Base-by-base conservation (phyloP, 2,797 vertebrate species). In the Adelosebastes latens region DNA sequence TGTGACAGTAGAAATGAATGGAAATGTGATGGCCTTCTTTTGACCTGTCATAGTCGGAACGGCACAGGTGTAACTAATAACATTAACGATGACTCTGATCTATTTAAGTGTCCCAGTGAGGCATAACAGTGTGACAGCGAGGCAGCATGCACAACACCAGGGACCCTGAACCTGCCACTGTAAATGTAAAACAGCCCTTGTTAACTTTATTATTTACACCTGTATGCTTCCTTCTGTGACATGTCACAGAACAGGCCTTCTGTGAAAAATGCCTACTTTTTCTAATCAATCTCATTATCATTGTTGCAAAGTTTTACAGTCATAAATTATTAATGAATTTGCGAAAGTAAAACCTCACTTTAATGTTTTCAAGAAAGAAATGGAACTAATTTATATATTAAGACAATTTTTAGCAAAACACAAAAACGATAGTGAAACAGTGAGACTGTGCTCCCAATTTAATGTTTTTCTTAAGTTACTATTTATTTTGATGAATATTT, bases 291-390 rank as follows among this genome's bases (percentile, higher is more conserved):
- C 31, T 32, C 46, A 49, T 49, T 18, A 49, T 49, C 7, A 18
- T 49, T 49, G 46, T 49, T 46, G 42, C 1, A 0, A 46, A 18
- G 16, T 46, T 18, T 49, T 18, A 49, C 18, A 49, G 18, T 49
- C 46, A 49, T 49, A 9, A 49, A 49, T 8, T 18, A 46, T 46
- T 46, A 46, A 46, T 49, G 18, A 1, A 49, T 20, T 49, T 49
- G 46, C 0, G 1, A 49, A 20, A 49, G 46, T 49, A 49, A 49
- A 49, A 49, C 0, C 7, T 49, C 46, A 18, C 46, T 49, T 49
- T 20, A 49, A 49, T 49, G 46, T 49, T 49, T 49, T 49, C 46
- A 49, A 49, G 46, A 49, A 49, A 49, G 46, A 49, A 49, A 49
- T 20, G 18, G 46, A 49, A 49, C 16, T 49, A 27, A 27, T 27